These are phyloP conservation scores for Gymnoscopelus braueri DNA, from an alignment of 2,797 vertebrate species.

Conservation along the genomic window DNA sequence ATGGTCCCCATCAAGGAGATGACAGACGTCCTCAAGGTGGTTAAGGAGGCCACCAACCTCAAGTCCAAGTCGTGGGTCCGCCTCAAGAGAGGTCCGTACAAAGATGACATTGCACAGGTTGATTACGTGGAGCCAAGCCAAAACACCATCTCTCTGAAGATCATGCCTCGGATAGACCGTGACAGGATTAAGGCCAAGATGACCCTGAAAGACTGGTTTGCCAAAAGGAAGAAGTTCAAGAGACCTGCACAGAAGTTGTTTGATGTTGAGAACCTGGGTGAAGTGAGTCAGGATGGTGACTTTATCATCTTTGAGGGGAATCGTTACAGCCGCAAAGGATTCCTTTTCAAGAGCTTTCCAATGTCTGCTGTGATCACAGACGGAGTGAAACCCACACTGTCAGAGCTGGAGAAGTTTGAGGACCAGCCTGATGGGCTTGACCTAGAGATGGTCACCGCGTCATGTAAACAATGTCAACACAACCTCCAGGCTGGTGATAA, in stretches of 20 bases:
- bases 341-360: slow-evolving; percentile 96
- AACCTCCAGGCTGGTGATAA: slow-evolving; percentile 96
- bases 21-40: slow-evolving; percentile 97
- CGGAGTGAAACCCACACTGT: slow-evolving; percentile 95
- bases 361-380: slow-evolving; percentile 98
- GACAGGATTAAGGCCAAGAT: slow-evolving; percentile 96
- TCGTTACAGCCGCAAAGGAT: slow-evolving; percentile 95
- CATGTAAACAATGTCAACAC: slow-evolving; percentile 94
- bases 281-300: slow-evolving; percentile 94
- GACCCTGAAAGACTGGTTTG: slow-evolving; percentile 97
- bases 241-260: slow-evolving; percentile 91
- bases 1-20: slow-evolving; percentile 99
- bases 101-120: slow-evolving; percentile 97
- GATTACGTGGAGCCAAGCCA: slow-evolving; percentile 98
- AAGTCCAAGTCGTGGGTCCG: slow-evolving; percentile 98
- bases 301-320: slow-evolving; percentile 98
- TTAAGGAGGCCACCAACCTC: slow-evolving; percentile 96
- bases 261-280: slow-evolving; percentile 93
- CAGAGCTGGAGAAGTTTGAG: slow-evolving; percentile 95
- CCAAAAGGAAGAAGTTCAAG: slow-evolving; percentile 95
- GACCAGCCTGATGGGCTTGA: slow-evolving; percentile 97
- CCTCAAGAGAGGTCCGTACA: slow-evolving; percentile 95
- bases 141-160: slow-evolving; percentile 96
- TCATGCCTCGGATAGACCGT: slow-evolving; percentile 95
- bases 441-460: slow-evolving; percentile 94